These are phyloP conservation scores for Fragum fragum DNA, from an alignment of 2,888 invertebrate species.

Conservation along the genomic window DNA sequence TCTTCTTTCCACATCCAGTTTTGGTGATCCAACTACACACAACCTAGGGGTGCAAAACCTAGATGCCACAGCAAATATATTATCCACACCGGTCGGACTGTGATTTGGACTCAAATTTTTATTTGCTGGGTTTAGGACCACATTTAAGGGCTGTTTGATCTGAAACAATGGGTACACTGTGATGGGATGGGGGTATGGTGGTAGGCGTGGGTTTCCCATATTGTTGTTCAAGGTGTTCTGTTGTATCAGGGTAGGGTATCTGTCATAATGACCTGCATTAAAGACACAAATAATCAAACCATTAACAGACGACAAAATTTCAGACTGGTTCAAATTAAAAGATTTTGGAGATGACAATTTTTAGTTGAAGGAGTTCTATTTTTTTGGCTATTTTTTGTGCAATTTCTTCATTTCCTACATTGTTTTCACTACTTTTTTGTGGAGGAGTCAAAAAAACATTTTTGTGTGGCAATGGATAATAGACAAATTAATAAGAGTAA, in stretches of 20 bases:
- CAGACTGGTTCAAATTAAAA: no score
- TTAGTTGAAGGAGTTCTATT: no score
- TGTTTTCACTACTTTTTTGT: no score
- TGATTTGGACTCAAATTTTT: constrained; percentile 75
- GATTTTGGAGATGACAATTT: no score
- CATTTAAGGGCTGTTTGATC: constrained; percentile 89
- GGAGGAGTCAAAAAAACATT: no score
- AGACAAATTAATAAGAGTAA: no score
- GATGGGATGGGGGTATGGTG: constrained; percentile 96
- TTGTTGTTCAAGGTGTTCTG: constrained; percentile 85
- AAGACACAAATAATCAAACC: no score
- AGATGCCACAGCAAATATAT: constrained; percentile 92
- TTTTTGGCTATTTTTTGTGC: no score
- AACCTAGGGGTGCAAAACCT: constrained; percentile 93
- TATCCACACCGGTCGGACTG: constrained; percentile 89
- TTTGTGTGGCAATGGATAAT: no score
- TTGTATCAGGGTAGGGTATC: constrained; percentile 80
- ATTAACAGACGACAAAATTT: no score
- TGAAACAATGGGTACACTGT: constrained; percentile 94
- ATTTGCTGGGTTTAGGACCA: constrained; percentile 71
- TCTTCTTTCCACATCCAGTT: constrained; percentile 77
- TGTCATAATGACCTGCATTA: constrained; percentile 78
- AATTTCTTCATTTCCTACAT: no score
- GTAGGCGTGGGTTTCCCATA: constrained; percentile 93
- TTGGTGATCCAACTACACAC: constrained; percentile 89